These are phyloP conservation scores for Rhingia rostrata DNA, from an alignment of 2,888 invertebrate species.

Conservation along the genomic window DNA sequence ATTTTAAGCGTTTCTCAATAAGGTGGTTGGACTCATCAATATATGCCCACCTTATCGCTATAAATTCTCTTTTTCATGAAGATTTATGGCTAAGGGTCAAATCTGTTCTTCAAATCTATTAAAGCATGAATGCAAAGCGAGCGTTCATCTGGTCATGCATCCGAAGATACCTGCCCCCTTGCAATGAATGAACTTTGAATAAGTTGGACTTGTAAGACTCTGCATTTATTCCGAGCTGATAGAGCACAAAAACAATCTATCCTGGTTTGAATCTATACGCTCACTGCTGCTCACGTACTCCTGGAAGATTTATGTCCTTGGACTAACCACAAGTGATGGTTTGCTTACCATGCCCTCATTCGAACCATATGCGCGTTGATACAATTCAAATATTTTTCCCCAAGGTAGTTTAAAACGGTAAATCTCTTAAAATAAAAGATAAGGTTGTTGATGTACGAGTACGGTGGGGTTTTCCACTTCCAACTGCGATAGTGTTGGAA, in stretches of 20 bases:
- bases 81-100: too few species aligned
- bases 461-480: not conserved
- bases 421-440: constrained; percentile 10
- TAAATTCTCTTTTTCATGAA: too few species aligned
- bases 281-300: not conserved
- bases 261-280: not conserved
- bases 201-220: not conserved
- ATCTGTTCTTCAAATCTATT: too few species aligned
- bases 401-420: not conserved
- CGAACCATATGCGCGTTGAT: constrained; percentile 1
- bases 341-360: constrained; percentile 10
- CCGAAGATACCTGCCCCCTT: not conserved
- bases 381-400: constrained; percentile 14
- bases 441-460: not conserved
- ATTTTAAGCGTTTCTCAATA: too few species aligned
- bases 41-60: too few species aligned
- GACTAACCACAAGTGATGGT: constrained; percentile 11
- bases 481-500: constrained; percentile 2
- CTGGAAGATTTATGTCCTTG: not conserved
- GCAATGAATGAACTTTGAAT: not conserved
- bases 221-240: not conserved
- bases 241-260: not conserved
- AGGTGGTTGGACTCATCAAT: too few species aligned
- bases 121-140: too few species aligned
- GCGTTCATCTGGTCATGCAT: not conserved